Percentiles rank a stretch among this genome's conserved stretches.
Evolutionary conservation across 2,797 vertebrate species (phyloP).

Genomic region (Serranus cabrilla): DNA sequence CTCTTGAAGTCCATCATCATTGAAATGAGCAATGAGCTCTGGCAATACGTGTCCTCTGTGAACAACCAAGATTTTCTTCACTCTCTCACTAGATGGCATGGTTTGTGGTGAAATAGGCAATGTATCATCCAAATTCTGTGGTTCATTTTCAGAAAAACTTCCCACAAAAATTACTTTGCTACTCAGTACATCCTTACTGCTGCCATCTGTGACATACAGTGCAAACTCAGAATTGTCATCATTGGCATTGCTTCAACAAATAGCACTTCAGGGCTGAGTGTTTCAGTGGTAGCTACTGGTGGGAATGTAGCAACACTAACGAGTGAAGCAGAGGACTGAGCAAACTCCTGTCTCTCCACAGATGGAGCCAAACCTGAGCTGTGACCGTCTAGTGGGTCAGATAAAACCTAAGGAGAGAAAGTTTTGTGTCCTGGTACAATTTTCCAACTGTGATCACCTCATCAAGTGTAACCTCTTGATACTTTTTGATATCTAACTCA

Average conservation of each 20-base stretch:
- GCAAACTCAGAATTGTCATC: background rate
- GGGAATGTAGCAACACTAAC: background rate
- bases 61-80: no score
- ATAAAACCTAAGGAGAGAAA: conserved; percentile 34
- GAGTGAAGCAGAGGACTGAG: background rate
- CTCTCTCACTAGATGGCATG: no score
- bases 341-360: background rate
- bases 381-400: conserved; percentile 5
- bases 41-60: no score
- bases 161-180: background rate
- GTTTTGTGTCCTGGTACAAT: conserved; percentile 17
- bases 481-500: conserved; percentile 27
- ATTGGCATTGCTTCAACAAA: background rate
- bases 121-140: no score
- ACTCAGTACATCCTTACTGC: background rate
- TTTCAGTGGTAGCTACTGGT: background rate
- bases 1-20: no score
- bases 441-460: conserved; percentile 19
- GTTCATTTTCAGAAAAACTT: conserved; percentile 1
- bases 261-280: background rate
- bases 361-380: background rate
- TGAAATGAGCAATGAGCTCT: no score
- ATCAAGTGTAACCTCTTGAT: conserved; percentile 16
- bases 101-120: no score
- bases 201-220: background rate